phyloP scores from a whole-genome alignment of 2,797 vertebrate species.

The Spinibarbus caldwelli region DNA sequence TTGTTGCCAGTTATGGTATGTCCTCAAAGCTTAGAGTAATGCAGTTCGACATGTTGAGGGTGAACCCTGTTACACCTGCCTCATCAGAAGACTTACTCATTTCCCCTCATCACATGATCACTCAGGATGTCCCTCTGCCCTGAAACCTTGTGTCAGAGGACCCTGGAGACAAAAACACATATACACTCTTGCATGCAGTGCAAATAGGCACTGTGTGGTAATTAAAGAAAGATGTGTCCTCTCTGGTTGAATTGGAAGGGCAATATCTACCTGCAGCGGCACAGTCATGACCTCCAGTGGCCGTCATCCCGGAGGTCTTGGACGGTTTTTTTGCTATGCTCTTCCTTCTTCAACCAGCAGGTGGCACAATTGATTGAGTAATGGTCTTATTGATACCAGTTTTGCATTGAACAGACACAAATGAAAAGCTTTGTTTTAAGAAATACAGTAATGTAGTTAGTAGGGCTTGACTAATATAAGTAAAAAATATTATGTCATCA shows the following conservation, averaged over 20 bases:
- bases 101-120: conserved; percentile 55
- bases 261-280: conserved; percentile 52
- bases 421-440: not conserved
- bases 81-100: conserved; percentile 59
- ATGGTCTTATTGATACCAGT: conserved; percentile 26
- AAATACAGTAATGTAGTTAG: not conserved
- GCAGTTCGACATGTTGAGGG: too few relatives aligned
- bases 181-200: conserved; percentile 13
- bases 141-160: conserved; percentile 9
- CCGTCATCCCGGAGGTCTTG: not conserved
- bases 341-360: conserved; percentile 70
- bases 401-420: not conserved
- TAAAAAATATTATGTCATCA: not conserved
- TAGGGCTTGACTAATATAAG: not conserved
- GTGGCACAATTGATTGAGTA: conserved; percentile 67
- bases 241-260: conserved; percentile 54
- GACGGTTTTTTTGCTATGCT: not conserved
- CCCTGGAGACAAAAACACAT: not conserved
- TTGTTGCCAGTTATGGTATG: not conserved
- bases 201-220: conserved; percentile 40
- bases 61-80: not conserved
- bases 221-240: conserved; percentile 49
- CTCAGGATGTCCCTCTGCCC: conserved; percentile 32
- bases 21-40: conserved; percentile 30
- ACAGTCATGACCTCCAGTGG: conserved; percentile 45